These are phyloP conservation scores for Podarcis raffonei DNA, from an alignment of 2,113 vertebrate species.

Conservation along the genomic window DNA sequence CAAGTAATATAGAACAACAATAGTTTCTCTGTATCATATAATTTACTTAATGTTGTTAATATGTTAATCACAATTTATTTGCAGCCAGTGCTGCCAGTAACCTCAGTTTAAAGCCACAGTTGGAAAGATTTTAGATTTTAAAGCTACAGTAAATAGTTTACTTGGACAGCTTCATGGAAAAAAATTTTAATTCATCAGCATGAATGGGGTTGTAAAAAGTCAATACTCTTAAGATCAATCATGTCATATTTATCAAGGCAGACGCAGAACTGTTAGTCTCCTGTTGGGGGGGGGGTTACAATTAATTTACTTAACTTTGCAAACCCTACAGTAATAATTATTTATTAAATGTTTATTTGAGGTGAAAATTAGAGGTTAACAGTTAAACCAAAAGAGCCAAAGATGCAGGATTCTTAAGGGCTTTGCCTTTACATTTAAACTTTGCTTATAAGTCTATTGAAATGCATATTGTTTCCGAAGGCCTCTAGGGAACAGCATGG, in stretches of 20 bases:
- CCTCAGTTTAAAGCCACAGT: slow-evolving; percentile 5
- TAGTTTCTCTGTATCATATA: not conserved
- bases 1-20: not conserved
- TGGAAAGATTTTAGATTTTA: slow-evolving; percentile 27
- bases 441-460: slow-evolving; percentile 62
- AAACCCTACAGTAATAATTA: slow-evolving; percentile 56
- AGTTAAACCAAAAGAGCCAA: slow-evolving; percentile 47
- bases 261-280: slow-evolving; percentile 18
- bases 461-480: slow-evolving; percentile 65
- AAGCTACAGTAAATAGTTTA: slow-evolving; percentile 43
- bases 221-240: slow-evolving; percentile 47
- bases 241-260: slow-evolving; percentile 28
- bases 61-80: slow-evolving; percentile 32
- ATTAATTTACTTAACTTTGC: slow-evolving; percentile 57
- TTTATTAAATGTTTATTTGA: slow-evolving; percentile 67
- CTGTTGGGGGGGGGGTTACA: slow-evolving; percentile 38
- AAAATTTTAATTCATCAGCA: slow-evolving; percentile 49
- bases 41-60: slow-evolving; percentile 19
- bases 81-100: slow-evolving; percentile 29
- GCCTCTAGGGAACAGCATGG: slow-evolving; percentile 48
- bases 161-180: slow-evolving; percentile 20
- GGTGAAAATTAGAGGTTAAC: slow-evolving; percentile 60
- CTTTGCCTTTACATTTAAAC: slow-evolving; percentile 64
- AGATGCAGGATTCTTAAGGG: slow-evolving; percentile 36
- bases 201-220: slow-evolving; percentile 50